These are phyloP conservation scores for Bubo blakistoni DNA, from an alignment of 2,113 vertebrate genomes.

Conservation along the genomic window DNA sequence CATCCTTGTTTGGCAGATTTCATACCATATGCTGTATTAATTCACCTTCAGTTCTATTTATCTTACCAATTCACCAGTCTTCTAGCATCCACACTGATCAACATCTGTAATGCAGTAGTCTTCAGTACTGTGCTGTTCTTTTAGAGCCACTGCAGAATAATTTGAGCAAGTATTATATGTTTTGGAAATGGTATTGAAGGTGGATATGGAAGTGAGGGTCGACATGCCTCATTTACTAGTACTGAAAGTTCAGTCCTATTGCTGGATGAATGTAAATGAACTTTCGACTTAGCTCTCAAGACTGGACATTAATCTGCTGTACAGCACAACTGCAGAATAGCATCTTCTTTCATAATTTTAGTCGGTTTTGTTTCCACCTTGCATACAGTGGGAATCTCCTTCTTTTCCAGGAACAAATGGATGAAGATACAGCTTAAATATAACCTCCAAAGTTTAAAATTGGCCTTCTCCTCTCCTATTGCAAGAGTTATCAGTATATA, in stretches of 20 bases:
- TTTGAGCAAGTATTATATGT: not conserved
- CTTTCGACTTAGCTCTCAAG: not conserved
- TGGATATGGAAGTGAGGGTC: not conserved
- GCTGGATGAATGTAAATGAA: not conserved
- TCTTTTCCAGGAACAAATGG: not conserved
- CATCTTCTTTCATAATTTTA: not conserved
- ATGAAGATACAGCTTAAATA: not conserved
- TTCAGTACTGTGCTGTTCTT: not conserved
- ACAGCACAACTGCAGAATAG: not conserved
- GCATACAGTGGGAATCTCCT: not conserved
- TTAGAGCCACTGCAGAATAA: not conserved
- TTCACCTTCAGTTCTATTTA: not conserved
- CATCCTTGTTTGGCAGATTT: not conserved
- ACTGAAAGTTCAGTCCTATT: not conserved
- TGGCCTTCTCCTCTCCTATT: not conserved
- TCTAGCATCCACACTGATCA: not conserved
- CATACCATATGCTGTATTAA: not conserved
- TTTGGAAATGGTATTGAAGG: not conserved
- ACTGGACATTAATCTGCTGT: not conserved
- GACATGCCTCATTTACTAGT: not conserved
- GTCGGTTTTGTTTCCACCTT: not conserved
- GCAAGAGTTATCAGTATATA: not conserved
- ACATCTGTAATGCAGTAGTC: not conserved
- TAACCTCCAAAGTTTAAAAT: not conserved
- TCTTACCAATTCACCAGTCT: not conserved